phyloP scores from a whole-genome alignment of 2,113 vertebrate genomes.

The Hypocryptadius cinnamomeus region DNA sequence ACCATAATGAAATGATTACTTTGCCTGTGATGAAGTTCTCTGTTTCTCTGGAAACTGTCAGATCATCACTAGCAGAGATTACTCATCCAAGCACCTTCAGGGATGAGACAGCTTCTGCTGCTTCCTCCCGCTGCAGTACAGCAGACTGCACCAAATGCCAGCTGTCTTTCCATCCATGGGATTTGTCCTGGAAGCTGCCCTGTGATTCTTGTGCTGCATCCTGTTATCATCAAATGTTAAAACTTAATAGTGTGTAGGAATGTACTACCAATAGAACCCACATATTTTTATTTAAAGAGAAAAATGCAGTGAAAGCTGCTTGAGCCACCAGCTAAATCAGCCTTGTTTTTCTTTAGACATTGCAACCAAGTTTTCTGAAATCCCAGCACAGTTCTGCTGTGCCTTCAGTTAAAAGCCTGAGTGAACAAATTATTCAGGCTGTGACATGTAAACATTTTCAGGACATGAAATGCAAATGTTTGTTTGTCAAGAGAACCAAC shows the following conservation, averaged over 20 bases:
- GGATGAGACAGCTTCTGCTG: neutral
- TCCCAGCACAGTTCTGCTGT: neutral
- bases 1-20: neutral
- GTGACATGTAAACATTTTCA: neutral
- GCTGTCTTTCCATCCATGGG: neutral
- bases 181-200: neutral
- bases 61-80: neutral
- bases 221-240: neutral
- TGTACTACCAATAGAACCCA: neutral
- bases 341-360: neutral
- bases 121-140: neutral
- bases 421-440: neutral
- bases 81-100: neutral
- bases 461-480: neutral
- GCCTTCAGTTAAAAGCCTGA: neutral
- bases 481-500: neutral
- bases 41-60: slow-evolving; percentile 25
- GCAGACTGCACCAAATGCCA: neutral
- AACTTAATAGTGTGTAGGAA: neutral
- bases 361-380: neutral
- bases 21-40: neutral
- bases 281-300: neutral
- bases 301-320: neutral
- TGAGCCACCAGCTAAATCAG: neutral
- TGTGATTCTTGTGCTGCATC: neutral